These are phyloP conservation scores for Omphaloscelis lunosa DNA, from an alignment of 2,888 invertebrate genomes.

Conservation along the genomic window DNA sequence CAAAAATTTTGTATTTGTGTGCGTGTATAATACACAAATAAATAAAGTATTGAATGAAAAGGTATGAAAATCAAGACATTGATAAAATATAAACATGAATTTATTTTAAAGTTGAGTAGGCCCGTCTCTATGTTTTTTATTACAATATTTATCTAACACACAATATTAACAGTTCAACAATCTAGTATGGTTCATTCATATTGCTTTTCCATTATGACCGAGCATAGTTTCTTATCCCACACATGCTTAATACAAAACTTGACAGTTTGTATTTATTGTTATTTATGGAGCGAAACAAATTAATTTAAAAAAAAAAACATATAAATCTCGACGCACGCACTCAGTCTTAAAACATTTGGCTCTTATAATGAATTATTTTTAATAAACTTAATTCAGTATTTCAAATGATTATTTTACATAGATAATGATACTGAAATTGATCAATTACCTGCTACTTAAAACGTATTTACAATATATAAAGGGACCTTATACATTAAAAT, in stretches of 20 bases:
- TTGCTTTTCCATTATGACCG: slow-evolving; percentile 61
- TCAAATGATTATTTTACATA: slow-evolving; percentile 68
- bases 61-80: slow-evolving; percentile 78
- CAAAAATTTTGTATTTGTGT: slow-evolving; percentile 32
- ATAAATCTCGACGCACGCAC: slow-evolving; percentile 81
- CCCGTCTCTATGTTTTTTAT: slow-evolving; percentile 74
- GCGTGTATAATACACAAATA: slow-evolving; percentile 54
- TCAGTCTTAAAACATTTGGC: slow-evolving; percentile 90
- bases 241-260: slow-evolving; percentile 51
- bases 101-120: slow-evolving; percentile 84
- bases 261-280: slow-evolving; percentile 45
- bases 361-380: slow-evolving; percentile 86
- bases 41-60: slow-evolving; percentile 58
- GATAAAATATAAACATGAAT: slow-evolving; percentile 81
- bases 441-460: slow-evolving; percentile 70
- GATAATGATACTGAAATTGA: slow-evolving; percentile 71
- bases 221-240: slow-evolving; percentile 41
- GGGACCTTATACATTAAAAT: slow-evolving; percentile 74
- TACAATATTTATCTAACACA: slow-evolving; percentile 70
- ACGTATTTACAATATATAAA: slow-evolving; percentile 78
- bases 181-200: slow-evolving; percentile 54
- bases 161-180: slow-evolving; percentile 60
- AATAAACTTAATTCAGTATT: slow-evolving; percentile 73
- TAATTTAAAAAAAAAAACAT: slow-evolving; percentile 64
- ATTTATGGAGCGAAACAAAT: slow-evolving; percentile 46